Conservation (phyloP, 2,888 invertebrate species). For the Heliconius cydno region DNA sequence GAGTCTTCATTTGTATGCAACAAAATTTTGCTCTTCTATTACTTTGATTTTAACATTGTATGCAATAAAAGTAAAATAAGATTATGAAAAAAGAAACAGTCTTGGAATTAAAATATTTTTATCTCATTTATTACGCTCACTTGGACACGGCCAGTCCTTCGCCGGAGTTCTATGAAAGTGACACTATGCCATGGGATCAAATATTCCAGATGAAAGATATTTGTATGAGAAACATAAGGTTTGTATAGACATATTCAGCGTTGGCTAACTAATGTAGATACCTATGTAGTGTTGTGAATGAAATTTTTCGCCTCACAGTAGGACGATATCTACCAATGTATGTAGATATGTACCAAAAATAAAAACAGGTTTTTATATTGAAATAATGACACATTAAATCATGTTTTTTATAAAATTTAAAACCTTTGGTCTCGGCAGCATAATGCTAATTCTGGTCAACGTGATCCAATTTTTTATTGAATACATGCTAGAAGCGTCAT, state of each 20-base stretch:
- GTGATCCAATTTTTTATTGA: background rate
- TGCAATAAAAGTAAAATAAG: background rate
- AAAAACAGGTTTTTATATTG: no score
- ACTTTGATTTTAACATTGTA: background rate
- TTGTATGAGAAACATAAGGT: slow-evolving; percentile 38
- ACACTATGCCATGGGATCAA: slow-evolving; percentile 84
- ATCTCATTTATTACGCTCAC: slow-evolving; percentile 43
- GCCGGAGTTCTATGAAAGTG: slow-evolving; percentile 82
- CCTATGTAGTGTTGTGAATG: background rate
- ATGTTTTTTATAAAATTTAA: background rate
- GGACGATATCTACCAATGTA: no score
- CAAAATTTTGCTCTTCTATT: background rate
- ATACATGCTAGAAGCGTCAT: background rate
- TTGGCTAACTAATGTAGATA: background rate
- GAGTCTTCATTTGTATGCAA: background rate
- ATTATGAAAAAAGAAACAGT: background rate
- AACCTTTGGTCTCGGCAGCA: background rate
- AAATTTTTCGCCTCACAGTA: background rate
- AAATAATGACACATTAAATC: no score
- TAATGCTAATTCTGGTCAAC: background rate
- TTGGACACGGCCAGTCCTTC: slow-evolving; percentile 70
- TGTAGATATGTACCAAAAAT: no score
- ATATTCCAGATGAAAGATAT: slow-evolving; percentile 65
- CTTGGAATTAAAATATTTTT: background rate
- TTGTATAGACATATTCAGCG: slow-evolving; percentile 55